Percentiles rank a stretch among this genome's conserved stretches.
Conservation (phyloP, 2,797 vertebrate genomes). For the Aplochiton taeniatus region DNA sequence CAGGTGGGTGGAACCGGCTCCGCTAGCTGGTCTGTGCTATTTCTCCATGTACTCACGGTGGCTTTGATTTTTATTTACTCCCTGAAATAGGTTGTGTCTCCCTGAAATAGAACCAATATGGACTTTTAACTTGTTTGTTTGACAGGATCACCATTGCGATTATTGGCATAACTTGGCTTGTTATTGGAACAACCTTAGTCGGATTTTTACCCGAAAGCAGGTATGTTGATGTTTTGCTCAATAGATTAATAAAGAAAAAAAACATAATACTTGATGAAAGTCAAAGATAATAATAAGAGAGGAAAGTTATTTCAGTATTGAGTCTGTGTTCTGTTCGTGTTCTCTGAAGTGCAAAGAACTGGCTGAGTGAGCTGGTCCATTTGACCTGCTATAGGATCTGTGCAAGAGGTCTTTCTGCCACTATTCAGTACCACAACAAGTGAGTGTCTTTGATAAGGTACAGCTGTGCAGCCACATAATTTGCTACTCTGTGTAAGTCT, state of each 20-base stretch:
- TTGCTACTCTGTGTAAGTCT: too few relatives aligned
- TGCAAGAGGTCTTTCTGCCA: constrained; percentile 88
- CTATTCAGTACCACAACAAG: constrained; percentile 90
- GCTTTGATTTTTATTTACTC: too few relatives aligned
- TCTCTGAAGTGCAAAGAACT: constrained; percentile 78
- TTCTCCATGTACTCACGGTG: not conserved
- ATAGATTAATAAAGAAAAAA: not conserved
- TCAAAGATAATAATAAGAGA: not conserved
- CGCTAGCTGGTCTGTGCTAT: not conserved
- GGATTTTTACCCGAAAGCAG: constrained; percentile 87
- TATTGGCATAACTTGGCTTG: constrained; percentile 89
- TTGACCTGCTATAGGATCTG: constrained; percentile 92
- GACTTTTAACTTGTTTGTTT: not conserved
- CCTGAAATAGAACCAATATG: too few relatives aligned
- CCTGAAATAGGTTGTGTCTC: too few relatives aligned
- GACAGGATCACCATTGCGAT: constrained; percentile 83
- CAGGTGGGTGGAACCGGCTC: constrained; percentile 73
- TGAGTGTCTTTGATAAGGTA: constrained; percentile 59
- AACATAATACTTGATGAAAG: not conserved
- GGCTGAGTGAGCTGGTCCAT: constrained; percentile 89
- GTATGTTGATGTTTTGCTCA: constrained; percentile 57
- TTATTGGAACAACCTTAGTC: constrained; percentile 83
- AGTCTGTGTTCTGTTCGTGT: constrained; percentile 28
- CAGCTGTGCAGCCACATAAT: too few relatives aligned
- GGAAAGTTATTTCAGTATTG: not conserved